Percentiles rank a stretch among this genome's conserved stretches.
Conservation (phyloP, 2,113 vertebrate genomes). For the Tenrec ecaudatus region DNA sequence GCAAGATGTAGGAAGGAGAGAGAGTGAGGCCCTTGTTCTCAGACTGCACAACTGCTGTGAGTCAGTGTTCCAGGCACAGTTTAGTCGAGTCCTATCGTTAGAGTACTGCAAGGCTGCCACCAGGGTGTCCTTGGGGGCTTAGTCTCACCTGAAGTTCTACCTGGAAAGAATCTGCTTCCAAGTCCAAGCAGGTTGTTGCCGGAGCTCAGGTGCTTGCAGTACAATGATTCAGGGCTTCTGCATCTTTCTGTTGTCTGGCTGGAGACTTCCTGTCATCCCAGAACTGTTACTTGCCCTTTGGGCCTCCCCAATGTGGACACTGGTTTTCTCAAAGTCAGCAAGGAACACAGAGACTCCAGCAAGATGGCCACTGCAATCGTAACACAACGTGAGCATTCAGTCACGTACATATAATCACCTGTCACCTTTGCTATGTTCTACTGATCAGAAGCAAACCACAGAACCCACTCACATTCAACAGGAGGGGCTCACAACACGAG, state of each 20-base stretch:
- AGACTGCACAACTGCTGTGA: background rate
- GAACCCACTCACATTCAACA: background rate
- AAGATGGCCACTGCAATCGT: background rate
- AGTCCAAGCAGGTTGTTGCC: too few species aligned
- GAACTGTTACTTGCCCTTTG: background rate
- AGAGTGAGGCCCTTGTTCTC: background rate
- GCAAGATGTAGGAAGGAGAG: background rate
- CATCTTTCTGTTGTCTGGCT: background rate
- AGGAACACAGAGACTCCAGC: background rate
- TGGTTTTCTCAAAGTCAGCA: background rate
- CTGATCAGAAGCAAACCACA: background rate
- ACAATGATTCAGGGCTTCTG: too few species aligned
- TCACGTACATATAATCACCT: background rate
- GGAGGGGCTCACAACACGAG: background rate
- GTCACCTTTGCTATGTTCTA: background rate
- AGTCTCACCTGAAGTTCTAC: too few species aligned
- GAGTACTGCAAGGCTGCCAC: too few species aligned
- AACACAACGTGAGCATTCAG: background rate
- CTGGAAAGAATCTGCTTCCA: too few species aligned
- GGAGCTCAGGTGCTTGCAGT: too few species aligned
- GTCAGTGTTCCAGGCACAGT: too few species aligned
- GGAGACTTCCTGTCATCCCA: background rate
- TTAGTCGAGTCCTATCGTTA: too few species aligned
- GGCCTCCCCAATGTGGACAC: background rate
- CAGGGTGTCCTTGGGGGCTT: too few species aligned